phyloP scores from a whole-genome alignment of 2,113 vertebrate genomes.

The Burhinus bistriatus region DNA sequence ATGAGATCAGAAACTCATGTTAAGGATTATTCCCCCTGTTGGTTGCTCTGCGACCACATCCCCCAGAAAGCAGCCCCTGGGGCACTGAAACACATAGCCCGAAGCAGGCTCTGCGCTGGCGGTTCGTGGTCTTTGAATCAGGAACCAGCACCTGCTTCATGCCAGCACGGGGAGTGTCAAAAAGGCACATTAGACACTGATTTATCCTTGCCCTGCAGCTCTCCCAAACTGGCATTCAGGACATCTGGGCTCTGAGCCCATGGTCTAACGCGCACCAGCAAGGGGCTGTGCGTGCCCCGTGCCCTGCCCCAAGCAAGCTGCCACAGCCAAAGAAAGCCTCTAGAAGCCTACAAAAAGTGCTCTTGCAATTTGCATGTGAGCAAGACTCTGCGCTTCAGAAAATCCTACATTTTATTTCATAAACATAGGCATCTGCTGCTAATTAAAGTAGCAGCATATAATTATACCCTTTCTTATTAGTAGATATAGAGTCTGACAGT shows the following conservation, averaged over 20 bases:
- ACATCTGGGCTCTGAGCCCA: background rate
- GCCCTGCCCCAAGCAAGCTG: background rate
- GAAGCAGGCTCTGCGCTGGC: rapidly evolving
- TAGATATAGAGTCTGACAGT: conserved; percentile 79
- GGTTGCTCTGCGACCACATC: rapidly evolving
- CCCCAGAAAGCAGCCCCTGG: background rate
- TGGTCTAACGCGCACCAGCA: background rate
- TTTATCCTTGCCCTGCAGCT: background rate
- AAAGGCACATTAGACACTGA: background rate
- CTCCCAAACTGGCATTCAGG: rapidly evolving
- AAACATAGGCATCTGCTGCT: conserved; percentile 81
- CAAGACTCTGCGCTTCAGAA: conserved; percentile 43
- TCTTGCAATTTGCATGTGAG: conserved; percentile 33
- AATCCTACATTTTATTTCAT: conserved; percentile 75
- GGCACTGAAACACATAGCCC: background rate
- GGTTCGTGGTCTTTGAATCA: background rate
- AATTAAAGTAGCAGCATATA: conserved; percentile 81
- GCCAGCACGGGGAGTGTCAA: background rate
- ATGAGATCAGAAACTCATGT: background rate
- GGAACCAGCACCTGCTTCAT: background rate
- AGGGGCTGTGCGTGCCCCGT: rapidly evolving
- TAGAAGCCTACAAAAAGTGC: background rate
- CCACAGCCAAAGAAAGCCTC: background rate
- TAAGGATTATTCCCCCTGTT: background rate
- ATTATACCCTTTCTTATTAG: conserved; percentile 82